phyloP scores from a whole-genome alignment of 2,888 invertebrate genomes.

The Cheilosia vernalis region DNA sequence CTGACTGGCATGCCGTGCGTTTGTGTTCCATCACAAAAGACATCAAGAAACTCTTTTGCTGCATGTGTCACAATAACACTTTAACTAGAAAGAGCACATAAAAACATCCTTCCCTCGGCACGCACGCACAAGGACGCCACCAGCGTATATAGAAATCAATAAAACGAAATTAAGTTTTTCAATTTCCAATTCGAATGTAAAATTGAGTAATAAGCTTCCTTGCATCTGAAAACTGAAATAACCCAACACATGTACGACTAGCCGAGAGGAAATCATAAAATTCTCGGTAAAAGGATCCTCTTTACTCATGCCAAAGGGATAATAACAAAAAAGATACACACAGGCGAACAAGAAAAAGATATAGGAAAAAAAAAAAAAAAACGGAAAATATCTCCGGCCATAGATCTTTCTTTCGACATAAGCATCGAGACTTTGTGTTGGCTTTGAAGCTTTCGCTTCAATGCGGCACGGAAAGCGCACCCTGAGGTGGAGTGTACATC shows the following conservation, averaged over 20 bases:
- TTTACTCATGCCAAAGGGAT: conserved; percentile 12
- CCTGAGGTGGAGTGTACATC: conserved; percentile 36
- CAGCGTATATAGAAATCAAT: conserved; percentile 57
- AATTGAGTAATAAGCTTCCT: conserved; percentile 67
- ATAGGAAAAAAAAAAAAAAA: too few relatives aligned
- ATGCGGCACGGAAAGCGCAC: conserved; percentile 28
- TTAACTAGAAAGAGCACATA: conserved; percentile 37
- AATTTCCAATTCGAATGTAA: conserved; percentile 69
- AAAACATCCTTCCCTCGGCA: conserved; percentile 25
- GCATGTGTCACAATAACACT: conserved; percentile 45
- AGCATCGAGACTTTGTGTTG: conserved; percentile 44
- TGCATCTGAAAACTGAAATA: conserved; percentile 38
- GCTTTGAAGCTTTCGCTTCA: conserved; percentile 52
- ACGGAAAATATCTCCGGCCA: conserved; percentile 45
- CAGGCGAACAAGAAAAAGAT: neutral
- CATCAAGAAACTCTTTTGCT: neutral
- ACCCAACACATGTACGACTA: neutral
- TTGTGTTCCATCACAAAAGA: conserved; percentile 13
- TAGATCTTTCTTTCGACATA: conserved; percentile 52
- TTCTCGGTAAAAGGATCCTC: conserved; percentile 35
- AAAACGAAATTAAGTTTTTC: conserved; percentile 74
- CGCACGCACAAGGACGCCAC: conserved; percentile 18
- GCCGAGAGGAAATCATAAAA: conserved; percentile 32
- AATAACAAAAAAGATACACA: neutral
- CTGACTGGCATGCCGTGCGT: conserved; percentile 3